Percentiles rank a stretch among this genome's conserved stretches.
phyloP scores from a whole-genome alignment of 2,888 invertebrate genomes.

The Gymnosoma rotundatum region DNA sequence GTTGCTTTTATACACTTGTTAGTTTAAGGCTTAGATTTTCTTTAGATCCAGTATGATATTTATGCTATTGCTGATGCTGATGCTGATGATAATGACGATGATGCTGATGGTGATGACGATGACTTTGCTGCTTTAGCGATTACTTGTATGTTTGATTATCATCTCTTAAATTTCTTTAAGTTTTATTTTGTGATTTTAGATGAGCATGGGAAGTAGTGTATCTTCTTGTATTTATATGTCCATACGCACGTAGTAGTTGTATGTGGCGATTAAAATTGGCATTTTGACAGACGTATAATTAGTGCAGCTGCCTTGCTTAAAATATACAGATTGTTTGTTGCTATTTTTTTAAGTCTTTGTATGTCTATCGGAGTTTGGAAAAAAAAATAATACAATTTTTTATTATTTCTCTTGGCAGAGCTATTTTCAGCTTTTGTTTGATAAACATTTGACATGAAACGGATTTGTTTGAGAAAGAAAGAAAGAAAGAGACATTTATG shows the following conservation, averaged over 20 bases:
- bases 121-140: constrained; percentile 38
- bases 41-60: constrained; percentile 46
- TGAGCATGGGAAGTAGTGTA: constrained; percentile 46
- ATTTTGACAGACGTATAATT: constrained; percentile 75
- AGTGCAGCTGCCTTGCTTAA: constrained; percentile 73
- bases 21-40: constrained; percentile 35
- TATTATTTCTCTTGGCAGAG: background rate
- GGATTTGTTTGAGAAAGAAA: constrained; percentile 38
- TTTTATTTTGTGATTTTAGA: constrained; percentile 5
- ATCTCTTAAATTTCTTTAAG: constrained; percentile 5
- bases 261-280: constrained; percentile 74
- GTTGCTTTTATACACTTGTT: constrained; percentile 56
- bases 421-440: constrained; percentile 53
- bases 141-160: constrained; percentile 50
- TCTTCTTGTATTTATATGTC: background rate
- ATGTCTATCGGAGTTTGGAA: constrained; percentile 32
- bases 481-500: constrained; percentile 27
- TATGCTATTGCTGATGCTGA: constrained; percentile 1
- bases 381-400: constrained; percentile 53
- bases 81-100: constrained; percentile 16
- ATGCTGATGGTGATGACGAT: constrained; percentile 45
- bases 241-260: constrained; percentile 43
- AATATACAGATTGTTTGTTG: constrained; percentile 36
- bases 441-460: constrained; percentile 69
- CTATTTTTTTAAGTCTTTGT: constrained; percentile 11